Base-by-base conservation (phyloP, 2,797 vertebrate genomes). In the Eulemur rubriventer region DNA sequence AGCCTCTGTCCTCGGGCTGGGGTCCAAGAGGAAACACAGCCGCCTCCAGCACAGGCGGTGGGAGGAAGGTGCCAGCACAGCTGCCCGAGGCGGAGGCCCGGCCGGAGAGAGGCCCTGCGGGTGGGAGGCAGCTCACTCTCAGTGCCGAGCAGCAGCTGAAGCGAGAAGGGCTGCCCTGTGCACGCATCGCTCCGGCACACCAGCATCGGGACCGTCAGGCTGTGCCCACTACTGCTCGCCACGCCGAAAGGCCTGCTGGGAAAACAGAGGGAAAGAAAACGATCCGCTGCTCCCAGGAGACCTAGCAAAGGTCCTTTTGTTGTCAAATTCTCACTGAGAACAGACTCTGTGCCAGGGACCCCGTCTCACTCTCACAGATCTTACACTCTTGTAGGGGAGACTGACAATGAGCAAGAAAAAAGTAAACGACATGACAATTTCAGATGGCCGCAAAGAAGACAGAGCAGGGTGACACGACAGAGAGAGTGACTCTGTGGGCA, bases 11-110 rank as follows among this genome's bases (percentile, higher is more conserved):
- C 96, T 89, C 69, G 33, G 7, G 55, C 97, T 78, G 83, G 94
- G 94, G 57, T 96, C 97, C 96, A 97, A 97, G 98, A 98, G 96
- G 96, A 98, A 97, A 94, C 96, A 95, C 83, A 98, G 97, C 96
- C 70, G 72, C 79, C 96, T 93, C 94, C 35, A 48, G 75, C 86
- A 61, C 63, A 76, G 83, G 65, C 35, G 0, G 16, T 3, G 0
- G 57, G 70, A 84, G 35, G 59, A 85, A 63, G 67, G 63, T 92
- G 94, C 91, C 96, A 90, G 80, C 80, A 79, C 91, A 95, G 96
- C 96, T 97, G 89, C 93, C 95, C 6, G 0, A 83, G 61, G 38
- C 22, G 22, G 81, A 76, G 73, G 91, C 63, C 41, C 0, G 0
- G 81, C 76, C 84, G 26, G 59, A 78, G 73, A 84, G 65, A 61